A percentile compares a stretch with the other conserved stretches of the same genome.
phyloP scores from a whole-genome alignment of 2,113 vertebrate species.

The Mesoclemmys tuberculata region DNA sequence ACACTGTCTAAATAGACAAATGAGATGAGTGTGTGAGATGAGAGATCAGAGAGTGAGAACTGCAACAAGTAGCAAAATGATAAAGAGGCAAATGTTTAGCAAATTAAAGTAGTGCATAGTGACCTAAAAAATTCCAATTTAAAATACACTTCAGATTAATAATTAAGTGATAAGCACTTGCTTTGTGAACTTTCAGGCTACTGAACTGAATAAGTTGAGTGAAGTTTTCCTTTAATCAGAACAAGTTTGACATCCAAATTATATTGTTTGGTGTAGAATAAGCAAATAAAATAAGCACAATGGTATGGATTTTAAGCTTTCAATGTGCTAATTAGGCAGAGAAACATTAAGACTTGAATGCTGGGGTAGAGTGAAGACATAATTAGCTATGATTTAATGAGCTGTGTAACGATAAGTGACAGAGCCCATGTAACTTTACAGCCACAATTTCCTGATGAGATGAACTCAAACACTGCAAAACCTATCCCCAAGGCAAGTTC shows the following conservation, averaged over 20 bases:
- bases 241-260: constrained; percentile 7
- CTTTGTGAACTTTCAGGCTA: constrained; percentile 9
- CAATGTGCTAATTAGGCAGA: constrained; percentile 57
- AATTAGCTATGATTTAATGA: constrained; percentile 84
- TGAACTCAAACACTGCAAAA: constrained; percentile 70
- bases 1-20: neutral
- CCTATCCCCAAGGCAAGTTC: constrained; percentile 48
- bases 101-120: neutral
- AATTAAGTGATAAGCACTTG: constrained; percentile 38
- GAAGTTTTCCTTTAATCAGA: constrained; percentile 28
- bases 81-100: neutral
- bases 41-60: neutral
- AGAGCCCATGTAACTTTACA: constrained; percentile 79
- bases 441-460: constrained; percentile 79
- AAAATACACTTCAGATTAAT: constrained; percentile 11
- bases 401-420: constrained; percentile 81
- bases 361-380: constrained; percentile 62
- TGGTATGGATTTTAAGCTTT: constrained; percentile 50
- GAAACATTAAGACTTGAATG: constrained; percentile 67
- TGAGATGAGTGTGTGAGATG: no score
- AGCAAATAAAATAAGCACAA: constrained; percentile 45
- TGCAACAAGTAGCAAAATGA: constrained; percentile 14
- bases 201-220: neutral
- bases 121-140: neutral
- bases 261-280: constrained; percentile 15